phyloP scores from a whole-genome alignment of 1,140 invertebrate species.

The Drosophila santomea region DNA sequence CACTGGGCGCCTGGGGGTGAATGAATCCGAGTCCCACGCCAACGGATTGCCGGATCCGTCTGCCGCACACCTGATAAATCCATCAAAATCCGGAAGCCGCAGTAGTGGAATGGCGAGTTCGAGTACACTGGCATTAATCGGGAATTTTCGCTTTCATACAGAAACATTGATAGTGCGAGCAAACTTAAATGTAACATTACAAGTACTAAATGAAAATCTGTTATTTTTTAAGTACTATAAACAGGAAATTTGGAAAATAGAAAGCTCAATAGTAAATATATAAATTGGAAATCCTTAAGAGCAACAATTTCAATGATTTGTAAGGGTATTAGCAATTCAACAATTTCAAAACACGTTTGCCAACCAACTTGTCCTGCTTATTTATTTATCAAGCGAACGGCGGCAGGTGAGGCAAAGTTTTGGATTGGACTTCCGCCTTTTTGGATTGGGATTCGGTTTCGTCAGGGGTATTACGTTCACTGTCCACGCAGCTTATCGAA shows the following conservation, averaged over 20 bases:
- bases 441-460: constrained; percentile 23
- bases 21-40: constrained; percentile 8
- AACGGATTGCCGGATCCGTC: constrained; percentile 1
- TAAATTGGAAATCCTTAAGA: neutral
- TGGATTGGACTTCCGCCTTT: constrained; percentile 16
- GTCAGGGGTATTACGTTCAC: constrained; percentile 7
- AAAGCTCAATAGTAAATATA: too few species aligned
- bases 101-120: constrained; percentile 36
- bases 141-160: neutral
- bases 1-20: constrained; percentile 2
- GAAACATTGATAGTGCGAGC: too few species aligned
- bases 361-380: constrained; percentile 18
- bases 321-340: neutral
- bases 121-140: neutral
- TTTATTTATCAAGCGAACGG: constrained; percentile 54
- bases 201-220: too few species aligned
- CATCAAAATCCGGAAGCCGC: constrained; percentile 52
- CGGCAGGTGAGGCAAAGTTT: constrained; percentile 30
- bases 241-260: neutral
- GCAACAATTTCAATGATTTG: neutral
- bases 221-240: too few species aligned
- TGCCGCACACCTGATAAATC: constrained; percentile 43
- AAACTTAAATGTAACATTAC: too few species aligned
- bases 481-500: constrained; percentile 58
- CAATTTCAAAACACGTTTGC: neutral